Evolutionary conservation across 2,888 invertebrate genomes (phyloP).

Genomic region (Archips crataeganus): DNA sequence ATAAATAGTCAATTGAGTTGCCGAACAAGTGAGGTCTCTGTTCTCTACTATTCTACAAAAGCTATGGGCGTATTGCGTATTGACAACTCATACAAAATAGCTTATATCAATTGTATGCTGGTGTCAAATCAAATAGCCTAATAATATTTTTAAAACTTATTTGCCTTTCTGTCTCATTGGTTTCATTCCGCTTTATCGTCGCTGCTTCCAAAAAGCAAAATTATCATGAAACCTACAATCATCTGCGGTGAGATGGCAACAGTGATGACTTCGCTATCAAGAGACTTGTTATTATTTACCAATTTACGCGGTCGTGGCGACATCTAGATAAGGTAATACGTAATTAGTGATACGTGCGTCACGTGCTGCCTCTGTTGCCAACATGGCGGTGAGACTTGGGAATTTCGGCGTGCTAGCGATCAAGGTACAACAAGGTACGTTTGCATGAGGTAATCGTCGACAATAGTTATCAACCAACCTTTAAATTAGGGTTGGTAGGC

Average conservation of each 20-base stretch:
- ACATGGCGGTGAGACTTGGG: not conserved
- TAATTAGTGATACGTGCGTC: slow-evolving; percentile 35
- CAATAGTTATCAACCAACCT: no score
- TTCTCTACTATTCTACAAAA: no score
- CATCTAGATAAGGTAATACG: slow-evolving; percentile 30
- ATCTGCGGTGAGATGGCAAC: slow-evolving; percentile 26
- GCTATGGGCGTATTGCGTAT: no score
- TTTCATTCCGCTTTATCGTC: no score
- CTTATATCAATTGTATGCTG: no score
- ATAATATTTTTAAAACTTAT: no score
- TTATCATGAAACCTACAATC: slow-evolving; percentile 17
- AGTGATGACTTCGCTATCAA: slow-evolving; percentile 1
- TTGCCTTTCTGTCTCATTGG: no score
- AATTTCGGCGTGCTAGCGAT: slow-evolving; percentile 5
- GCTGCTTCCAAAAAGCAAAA: not conserved
- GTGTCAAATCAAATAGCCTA: no score
- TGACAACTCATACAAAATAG: no score
- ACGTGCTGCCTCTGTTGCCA: slow-evolving; percentile 20
- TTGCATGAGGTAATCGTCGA: not conserved
- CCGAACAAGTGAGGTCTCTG: no score
- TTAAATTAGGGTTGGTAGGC: not conserved
- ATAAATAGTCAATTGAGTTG: no score
- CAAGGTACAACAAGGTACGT: not conserved
- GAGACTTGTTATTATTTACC: slow-evolving; percentile 26
- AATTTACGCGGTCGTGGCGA: slow-evolving; percentile 18